These are phyloP conservation scores for Drosophila tsacasi DNA, from an alignment of 1,140 invertebrate species.

Conservation along the genomic window DNA sequence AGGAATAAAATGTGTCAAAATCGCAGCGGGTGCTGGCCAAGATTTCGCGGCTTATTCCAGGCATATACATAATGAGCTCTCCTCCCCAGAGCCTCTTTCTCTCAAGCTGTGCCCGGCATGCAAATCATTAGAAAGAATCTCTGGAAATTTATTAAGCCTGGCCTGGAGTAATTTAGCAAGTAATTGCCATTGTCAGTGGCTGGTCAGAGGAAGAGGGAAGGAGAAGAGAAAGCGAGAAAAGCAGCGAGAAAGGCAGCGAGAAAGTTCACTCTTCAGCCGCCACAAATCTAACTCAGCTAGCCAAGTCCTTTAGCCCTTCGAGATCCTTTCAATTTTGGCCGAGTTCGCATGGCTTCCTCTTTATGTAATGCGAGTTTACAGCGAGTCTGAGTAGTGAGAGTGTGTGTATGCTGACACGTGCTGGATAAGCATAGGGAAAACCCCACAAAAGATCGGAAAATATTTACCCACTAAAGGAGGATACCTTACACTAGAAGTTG, in stretches of 20 bases:
- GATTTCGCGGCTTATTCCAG: not conserved
- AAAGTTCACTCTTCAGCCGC: not conserved
- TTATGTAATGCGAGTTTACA: constrained; percentile 41
- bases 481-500: not conserved
- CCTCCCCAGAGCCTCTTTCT: not conserved
- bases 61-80: constrained; percentile 10
- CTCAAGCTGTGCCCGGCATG: constrained; percentile 14
- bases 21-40: constrained; percentile 15
- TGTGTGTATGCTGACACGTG: constrained; percentile 55
- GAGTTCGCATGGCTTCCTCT: constrained; percentile 5
- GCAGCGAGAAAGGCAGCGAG: not conserved
- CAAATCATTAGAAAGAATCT: constrained; percentile 2
- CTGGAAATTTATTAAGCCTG: constrained; percentile 15
- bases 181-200: constrained; percentile 23
- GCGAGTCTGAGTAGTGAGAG: not conserved
- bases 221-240: not conserved
- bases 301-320: constrained; percentile 10
- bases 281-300: not conserved
- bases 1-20: constrained; percentile 29
- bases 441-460: constrained; percentile 5
- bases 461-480: not conserved
- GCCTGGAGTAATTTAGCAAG: constrained; percentile 19
- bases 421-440: constrained; percentile 10
- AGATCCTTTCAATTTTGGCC: constrained; percentile 18
- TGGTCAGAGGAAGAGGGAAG: not conserved